Evolutionary conservation across 2,113 vertebrate genomes (phyloP).

Genomic region (Anguilla japonica): DNA sequence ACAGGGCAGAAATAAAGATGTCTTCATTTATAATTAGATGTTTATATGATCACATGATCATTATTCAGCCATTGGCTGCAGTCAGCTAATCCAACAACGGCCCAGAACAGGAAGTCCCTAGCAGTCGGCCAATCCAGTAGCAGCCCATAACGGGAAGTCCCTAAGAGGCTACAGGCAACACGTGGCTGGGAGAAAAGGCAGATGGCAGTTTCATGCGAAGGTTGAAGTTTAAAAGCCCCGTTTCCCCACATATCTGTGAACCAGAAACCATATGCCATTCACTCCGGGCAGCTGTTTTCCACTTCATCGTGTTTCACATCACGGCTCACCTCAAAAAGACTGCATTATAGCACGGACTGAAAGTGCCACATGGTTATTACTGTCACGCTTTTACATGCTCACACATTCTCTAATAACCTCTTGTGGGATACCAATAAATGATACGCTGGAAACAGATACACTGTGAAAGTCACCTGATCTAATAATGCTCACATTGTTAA

Average conservation of each 20-base stretch:
- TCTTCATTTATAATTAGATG: not conserved
- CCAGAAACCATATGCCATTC: not conserved
- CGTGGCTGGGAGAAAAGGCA: constrained; percentile 14
- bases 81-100: not conserved
- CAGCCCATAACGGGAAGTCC: constrained; percentile 10
- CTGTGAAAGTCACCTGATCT: not conserved
- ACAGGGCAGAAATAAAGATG: not conserved
- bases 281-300: constrained; percentile 9
- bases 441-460: not conserved
- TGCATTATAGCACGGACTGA: not conserved
- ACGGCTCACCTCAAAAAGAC: not conserved
- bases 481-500: not conserved
- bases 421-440: not conserved
- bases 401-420: not conserved
- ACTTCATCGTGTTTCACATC: constrained; percentile 5
- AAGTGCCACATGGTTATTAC: not conserved
- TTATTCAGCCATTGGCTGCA: not conserved
- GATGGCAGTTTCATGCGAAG: not conserved
- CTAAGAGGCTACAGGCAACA: constrained; percentile 12
- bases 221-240: constrained; percentile 7
- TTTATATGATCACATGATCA: not conserved
- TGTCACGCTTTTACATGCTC: not conserved
- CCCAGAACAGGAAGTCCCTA: constrained; percentile 11
- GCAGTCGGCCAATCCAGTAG: not conserved
- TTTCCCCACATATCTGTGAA: constrained; percentile 4